Evolutionary conservation across 2,888 invertebrate genomes (phyloP), one percentile per base, ranked within the genome.

Genomic region (Protonemura montana): DNA sequence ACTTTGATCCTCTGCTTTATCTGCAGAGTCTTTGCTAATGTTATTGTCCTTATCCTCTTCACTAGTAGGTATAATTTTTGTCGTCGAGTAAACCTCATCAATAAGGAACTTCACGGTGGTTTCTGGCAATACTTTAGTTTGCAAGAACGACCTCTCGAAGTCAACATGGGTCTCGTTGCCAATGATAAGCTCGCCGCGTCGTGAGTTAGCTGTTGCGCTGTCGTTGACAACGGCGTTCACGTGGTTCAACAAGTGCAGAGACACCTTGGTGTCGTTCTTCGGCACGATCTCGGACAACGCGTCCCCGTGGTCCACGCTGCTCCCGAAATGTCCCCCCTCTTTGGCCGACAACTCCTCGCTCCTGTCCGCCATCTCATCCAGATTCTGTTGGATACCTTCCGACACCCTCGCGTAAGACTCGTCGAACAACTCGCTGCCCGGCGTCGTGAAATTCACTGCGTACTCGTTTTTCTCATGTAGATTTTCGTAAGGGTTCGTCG

Each of bases 381-480:
- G 90, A 87, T 93, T 92, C 89, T 93, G 92, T 87, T 92, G 92
- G 87, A 94, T 93, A 89, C 93, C 93, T 86, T 92, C 91, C 28
- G 93, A 92, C 87, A 94, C 92, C 89, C 92, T 91, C 88, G 92
- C 91, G 89, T 91, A 93, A 88, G 92, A 93, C 88, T 92, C 91
- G 89, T 94, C 94, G 88, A 94, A 94, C 88, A 91, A 92, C 86
- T 92, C 91, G 85, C 92, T 92, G 89, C 91, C 92, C 21, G 93
- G 93, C n/a, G 94, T 94, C 13, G 94, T 94, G 76, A 93, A n/a
- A 13, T 81, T 26, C 26, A 29, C 82, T 16, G 30, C 26, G 76
- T n/a, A 86, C 10, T 77, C 28, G 27, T 21, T 80, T 0, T 76
- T 25, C 13, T 85, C 80, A 10, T 78, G 29, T 21, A 28, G 82